Percentiles rank a stretch among this genome's conserved stretches.
These are phyloP conservation scores for Ectemnius cavifrons DNA, from an alignment of 2,888 invertebrate species.

Conservation along the genomic window DNA sequence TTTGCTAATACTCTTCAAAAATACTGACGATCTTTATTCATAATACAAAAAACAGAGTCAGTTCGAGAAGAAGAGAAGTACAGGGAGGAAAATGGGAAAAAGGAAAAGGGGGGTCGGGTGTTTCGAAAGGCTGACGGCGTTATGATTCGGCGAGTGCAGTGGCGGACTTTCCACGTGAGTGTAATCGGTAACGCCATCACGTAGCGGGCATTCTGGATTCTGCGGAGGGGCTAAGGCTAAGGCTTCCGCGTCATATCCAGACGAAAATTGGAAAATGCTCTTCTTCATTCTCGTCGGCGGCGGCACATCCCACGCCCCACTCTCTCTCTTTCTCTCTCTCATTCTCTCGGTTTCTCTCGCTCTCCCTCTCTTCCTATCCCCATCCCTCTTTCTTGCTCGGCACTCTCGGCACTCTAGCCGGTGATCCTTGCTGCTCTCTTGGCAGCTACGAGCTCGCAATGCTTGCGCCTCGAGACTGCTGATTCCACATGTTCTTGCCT, in stretches of 20 bases:
- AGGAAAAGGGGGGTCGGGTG: conserved; percentile 15
- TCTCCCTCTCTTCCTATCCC: no score
- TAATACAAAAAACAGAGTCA: no score
- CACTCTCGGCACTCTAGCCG: conserved; percentile 6
- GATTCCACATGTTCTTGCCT: conserved; percentile 35
- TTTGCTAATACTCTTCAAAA: no score
- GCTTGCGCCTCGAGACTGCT: conserved; percentile 38
- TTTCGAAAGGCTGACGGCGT: conserved; percentile 30
- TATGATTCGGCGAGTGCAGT: conserved; percentile 62
- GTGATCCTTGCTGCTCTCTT: conserved; percentile 12
- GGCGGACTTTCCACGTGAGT: conserved; percentile 34
- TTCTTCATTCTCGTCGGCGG: conserved; percentile 55
- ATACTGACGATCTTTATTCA: no score
- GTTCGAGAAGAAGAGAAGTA: no score
- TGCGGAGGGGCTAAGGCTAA: conserved; percentile 53
- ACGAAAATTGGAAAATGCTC: conserved; percentile 73
- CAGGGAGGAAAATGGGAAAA: background rate
- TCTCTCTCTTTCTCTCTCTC: no score
- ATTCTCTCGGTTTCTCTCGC: no score
- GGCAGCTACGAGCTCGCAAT: conserved; percentile 1
- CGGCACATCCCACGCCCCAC: no score
- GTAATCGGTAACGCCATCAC: conserved; percentile 62
- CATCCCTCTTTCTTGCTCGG: no score
- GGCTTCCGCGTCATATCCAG: conserved; percentile 64
- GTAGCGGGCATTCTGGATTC: conserved; percentile 63